Evolutionary conservation across 2,797 vertebrate genomes (phyloP), one percentile per base, ranked within the genome.

Genomic region (Potorous gilbertii): DNA sequence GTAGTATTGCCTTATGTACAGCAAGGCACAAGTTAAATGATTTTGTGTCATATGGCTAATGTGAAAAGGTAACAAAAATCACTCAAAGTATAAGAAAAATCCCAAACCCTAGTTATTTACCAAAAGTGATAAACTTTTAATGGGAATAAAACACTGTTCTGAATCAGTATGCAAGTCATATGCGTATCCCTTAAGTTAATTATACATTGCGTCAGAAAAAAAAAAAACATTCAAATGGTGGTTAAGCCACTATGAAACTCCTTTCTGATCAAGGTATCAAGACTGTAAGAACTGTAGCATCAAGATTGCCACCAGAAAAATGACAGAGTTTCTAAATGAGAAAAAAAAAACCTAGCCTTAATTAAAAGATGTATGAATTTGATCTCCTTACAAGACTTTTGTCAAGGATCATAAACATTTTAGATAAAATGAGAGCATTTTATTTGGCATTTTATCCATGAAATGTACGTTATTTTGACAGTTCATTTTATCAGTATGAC

Each of bases 71-170:
- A 56, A 56, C 24, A 56, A 56, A 90, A 96, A 94, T 56, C 1
- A 74, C 89, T 94, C 66, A 91, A 57, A 66, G 31, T 27, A 56
- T 56, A 27, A 9, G 24, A 28, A 3, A 94, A 87, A 94, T 92
- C 92, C 27, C 40, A 94, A 62, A 94, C 56, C 92, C 55, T 59
- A 81, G 59, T 46, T 90, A 93, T 57, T 90, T 95, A 34, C 34
- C 55, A 74, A 90, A 55, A 90, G 24, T 56, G 89, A 92, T 90
- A 6, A 40, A 50, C 50, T 90, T 91, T 92, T 94, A 29, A 1
- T 95, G 46, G 28, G 50, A 29, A 18, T 59, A 3, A 29, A 59
- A 59, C 28, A 29, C 10, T 59, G 28, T 31, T 59, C 3, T 81
- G 0, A 12, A 4, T 34, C 28, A 34, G 56, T 52, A 27, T 91